These are phyloP conservation scores for Eurypyga helias DNA, from an alignment of 2,113 vertebrate species.

Conservation along the genomic window DNA sequence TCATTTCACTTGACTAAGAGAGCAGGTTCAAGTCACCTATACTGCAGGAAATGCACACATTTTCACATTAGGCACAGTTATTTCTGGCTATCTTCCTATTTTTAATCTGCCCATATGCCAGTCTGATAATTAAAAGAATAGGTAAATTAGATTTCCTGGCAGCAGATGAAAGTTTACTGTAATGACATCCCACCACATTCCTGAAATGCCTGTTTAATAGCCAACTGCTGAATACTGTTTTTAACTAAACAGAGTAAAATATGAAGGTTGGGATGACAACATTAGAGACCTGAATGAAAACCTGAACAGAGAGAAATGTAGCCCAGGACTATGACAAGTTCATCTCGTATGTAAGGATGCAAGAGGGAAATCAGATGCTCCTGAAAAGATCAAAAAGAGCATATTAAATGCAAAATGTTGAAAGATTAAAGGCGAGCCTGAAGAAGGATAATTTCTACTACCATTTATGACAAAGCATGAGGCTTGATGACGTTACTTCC, in stretches of 20 bases:
- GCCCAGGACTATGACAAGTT: not conserved
- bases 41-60: not conserved
- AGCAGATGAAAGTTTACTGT: conserved; percentile 29
- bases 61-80: not conserved
- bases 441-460: not conserved
- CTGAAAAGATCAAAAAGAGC: not conserved
- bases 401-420: not conserved
- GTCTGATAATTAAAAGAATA: conserved; percentile 42
- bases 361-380: not conserved
- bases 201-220: conserved; percentile 27
- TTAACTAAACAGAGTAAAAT: not conserved
- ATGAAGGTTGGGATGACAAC: not conserved
- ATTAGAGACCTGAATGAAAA: not conserved
- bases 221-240: conserved; percentile 21
- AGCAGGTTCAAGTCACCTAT: not conserved
- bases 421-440: not conserved
- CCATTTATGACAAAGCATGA: not conserved
- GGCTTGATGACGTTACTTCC: not conserved
- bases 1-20: not conserved
- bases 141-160: conserved; percentile 55
- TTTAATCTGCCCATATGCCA: conserved; percentile 33
- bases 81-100: conserved; percentile 41
- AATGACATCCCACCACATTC: not conserved
- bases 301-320: not conserved
- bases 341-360: not conserved